Base-by-base conservation (phyloP, 2,797 vertebrate genomes). In the Halcyon chelicuti region DNA sequence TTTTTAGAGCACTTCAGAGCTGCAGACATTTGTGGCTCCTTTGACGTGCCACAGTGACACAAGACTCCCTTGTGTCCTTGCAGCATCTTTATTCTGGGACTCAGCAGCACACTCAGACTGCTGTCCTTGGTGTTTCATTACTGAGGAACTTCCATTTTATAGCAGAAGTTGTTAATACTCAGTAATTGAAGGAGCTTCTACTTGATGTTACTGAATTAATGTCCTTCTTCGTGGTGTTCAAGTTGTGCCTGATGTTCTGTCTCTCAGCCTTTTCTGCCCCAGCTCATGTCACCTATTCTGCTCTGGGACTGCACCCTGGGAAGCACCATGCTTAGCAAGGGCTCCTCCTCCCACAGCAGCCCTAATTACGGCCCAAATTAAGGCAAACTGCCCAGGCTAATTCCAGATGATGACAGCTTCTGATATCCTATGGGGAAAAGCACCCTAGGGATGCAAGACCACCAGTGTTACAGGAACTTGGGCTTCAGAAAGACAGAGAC, bases 251-350 rank as follows among this genome's bases (percentile, higher is more conserved):
- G 35, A 28, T 44, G 14, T 54, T 72, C 44, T 81, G 68, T 25
- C 47, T 51, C 31, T 86, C 68, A 62, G 37, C 12, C 5, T 6
- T 3, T 87, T 70, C 71, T 83, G 28, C 29, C 22, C 8, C 31
- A 22, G 33, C 54, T 85, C 10, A 4, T 1, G 0, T 49, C 72
- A 57, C 31, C 20, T n/a, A 2, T 35, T 79, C 75, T 76, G 31
- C 55, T 35, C 42, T 66, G 40, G 4, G 23, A 28, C 39, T 35
- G 52, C 10, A 33, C 14, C 13, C 25, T 33, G 5, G 39, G 74
- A 78, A 20, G 33, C 47, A 35, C 12, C 0, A 0, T 40, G 39
- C 47, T 61, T 55, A 49, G 35, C 9, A 4, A 26, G 35, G 31
- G 31, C 40, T 75, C 25, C 46, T 55, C 25, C 20, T 85, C 21